Percentiles rank a stretch among this genome's conserved stretches.
Evolutionary conservation across 2,113 vertebrate genomes (phyloP).

Genomic region (Nesogale talazaci): DNA sequence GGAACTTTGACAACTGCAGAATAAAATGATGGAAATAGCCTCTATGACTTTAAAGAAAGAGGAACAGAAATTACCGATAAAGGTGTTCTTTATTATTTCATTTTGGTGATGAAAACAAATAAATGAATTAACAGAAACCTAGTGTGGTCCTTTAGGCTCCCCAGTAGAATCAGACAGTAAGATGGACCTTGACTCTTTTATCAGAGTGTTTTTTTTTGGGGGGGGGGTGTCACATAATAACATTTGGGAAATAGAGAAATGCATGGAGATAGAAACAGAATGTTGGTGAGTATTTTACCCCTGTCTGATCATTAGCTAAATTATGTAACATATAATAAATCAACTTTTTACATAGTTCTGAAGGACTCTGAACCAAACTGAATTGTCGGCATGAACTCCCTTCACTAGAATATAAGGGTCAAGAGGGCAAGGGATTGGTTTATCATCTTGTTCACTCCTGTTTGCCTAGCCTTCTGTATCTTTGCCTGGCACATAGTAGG

Average conservation of each 20-base stretch:
- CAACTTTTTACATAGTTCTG: not conserved
- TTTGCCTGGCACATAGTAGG: not conserved
- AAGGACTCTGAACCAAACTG: not conserved
- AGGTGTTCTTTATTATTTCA: not conserved
- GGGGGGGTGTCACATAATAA: not conserved
- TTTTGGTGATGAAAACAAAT: not conserved
- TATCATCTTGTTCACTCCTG: not conserved
- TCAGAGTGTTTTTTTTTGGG: too few relatives aligned
- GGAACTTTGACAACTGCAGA: not conserved
- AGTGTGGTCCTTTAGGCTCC: too few relatives aligned
- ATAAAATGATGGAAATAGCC: not conserved
- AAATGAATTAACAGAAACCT: not conserved
- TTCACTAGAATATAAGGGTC: not conserved
- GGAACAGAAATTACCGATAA: not conserved
- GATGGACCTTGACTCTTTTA: not conserved
- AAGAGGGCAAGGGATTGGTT: not conserved
- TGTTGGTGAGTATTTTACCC: not conserved
- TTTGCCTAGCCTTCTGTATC: not conserved
- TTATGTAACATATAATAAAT: not conserved
- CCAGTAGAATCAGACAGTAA: too few relatives aligned
- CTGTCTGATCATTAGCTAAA: not conserved
- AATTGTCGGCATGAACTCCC: not conserved
- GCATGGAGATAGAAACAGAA: not conserved
- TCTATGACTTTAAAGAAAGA: not conserved
- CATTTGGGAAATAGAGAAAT: not conserved